Evolutionary conservation across 2,113 vertebrate genomes (phyloP), one percentile per base, ranked within the genome.

Genomic region (Antennarius striatus): DNA sequence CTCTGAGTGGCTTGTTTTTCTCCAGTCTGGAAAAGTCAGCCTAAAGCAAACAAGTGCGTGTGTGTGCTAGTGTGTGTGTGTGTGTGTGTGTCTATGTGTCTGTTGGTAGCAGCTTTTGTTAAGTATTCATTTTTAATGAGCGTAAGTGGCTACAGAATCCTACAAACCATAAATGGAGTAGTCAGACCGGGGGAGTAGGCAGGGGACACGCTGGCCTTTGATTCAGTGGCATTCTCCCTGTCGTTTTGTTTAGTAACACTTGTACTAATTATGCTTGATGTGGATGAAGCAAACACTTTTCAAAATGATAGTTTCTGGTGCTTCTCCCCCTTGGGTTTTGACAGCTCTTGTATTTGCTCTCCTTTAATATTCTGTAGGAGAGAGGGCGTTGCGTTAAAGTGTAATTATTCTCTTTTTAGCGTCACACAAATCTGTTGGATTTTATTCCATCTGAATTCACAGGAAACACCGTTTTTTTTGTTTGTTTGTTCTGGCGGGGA

Each of bases 51-150:
- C 80, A 71, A 40, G 39, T 40, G 39, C 39, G 39, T 40, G 39
- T 40, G 39, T 40, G 39, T 22, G 22, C 22, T 1, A 22, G 22
- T 22, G 22, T 22, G 22, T 22, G 22, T 22, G 22, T 22, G 22
- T 22, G 22, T 22, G 22, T 22, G 22, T 22, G 22, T 22, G 22
- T 22, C 22, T 22, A 22, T 22, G 66, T 78, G 73, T 85, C 76
- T 79, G 78, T 84, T 70, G 82, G 75, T 82, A 73, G 30, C 82
- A 56, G 82, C 83, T 90, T 90, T 90, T 86, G 85, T 90, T 86
- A 85, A 90, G 83, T 87, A 87, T 91, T 89, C 71, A 90, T 90
- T 88, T 89, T 90, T 91, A 91, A 91, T 91, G 87, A 88, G 87
- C 45, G 49, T 81, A 85, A 89, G 84, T 87, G 82, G 84, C 83